phyloP scores from a whole-genome alignment of 2,113 vertebrate species.

The Chaetorhynchus papuensis region DNA sequence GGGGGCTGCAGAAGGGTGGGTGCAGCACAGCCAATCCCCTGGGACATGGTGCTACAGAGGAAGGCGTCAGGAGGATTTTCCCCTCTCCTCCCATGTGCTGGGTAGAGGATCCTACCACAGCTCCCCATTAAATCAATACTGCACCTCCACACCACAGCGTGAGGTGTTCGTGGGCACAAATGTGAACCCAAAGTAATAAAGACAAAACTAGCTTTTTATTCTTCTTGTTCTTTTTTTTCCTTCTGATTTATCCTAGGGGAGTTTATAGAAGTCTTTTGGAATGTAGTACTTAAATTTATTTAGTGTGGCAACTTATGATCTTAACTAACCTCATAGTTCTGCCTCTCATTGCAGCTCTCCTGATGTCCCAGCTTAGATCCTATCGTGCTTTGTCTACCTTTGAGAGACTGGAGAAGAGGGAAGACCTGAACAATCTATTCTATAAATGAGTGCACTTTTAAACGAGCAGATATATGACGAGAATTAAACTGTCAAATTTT shows the following conservation, averaged over 20 bases:
- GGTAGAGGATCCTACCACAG: not conserved
- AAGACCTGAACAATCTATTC: not conserved
- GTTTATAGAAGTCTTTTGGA: not conserved
- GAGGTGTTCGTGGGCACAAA: not conserved
- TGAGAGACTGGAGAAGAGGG: not conserved
- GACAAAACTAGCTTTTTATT: not conserved
- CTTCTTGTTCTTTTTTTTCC: not conserved
- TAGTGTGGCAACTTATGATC: not conserved
- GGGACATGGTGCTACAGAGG: not conserved
- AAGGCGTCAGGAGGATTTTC: not conserved
- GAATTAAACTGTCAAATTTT: not conserved
- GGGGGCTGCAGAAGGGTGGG: not conserved
- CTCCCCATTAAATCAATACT: not conserved
- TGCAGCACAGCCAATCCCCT: not conserved
- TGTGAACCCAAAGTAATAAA: not conserved
- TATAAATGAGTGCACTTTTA: not conserved
- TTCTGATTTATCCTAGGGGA: not conserved
- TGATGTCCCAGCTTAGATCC: not conserved
- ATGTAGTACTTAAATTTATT: not conserved
- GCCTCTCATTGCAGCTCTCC: not conserved
- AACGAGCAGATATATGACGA: not conserved
- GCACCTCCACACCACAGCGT: too few species aligned
- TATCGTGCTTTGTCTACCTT: not conserved
- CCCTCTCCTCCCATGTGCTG: not conserved
- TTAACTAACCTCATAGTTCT: not conserved